Evolutionary conservation across 2,113 vertebrate genomes (phyloP).

Genomic region (Sorex araneus): DNA sequence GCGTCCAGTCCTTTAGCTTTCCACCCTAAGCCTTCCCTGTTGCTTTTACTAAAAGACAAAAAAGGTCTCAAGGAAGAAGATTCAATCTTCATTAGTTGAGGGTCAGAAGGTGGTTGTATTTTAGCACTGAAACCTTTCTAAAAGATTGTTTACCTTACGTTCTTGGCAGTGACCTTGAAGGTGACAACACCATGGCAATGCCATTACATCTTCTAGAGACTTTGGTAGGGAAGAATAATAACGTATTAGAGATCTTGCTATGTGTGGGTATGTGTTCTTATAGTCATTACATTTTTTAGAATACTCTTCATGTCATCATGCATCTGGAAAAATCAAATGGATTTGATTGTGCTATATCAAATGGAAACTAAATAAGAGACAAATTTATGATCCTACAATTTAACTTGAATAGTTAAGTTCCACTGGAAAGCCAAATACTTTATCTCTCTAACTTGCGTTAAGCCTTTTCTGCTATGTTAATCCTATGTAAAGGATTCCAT

Average conservation of each 20-base stretch:
- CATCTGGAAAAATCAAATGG: slow-evolving; percentile 9
- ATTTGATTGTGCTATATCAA: no score
- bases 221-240: background rate
- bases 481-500: background rate
- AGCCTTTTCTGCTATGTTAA: background rate
- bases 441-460: background rate
- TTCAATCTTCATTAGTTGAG: background rate
- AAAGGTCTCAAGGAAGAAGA: slow-evolving; percentile 11
- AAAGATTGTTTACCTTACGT: no score
- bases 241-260: background rate
- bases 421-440: slow-evolving; percentile 11
- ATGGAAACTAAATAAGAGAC: slow-evolving; percentile 20
- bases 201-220: background rate
- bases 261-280: no score
- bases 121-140: no score
- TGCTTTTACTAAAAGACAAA: slow-evolving; percentile 20
- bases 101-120: background rate
- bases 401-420: background rate
- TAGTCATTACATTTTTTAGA: no score
- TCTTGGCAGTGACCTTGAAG: background rate
- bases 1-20: no score
- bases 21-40: background rate
- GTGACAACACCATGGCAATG: background rate
- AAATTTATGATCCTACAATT: background rate
- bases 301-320: background rate